Evolutionary conservation across 2,888 invertebrate genomes (phyloP), one percentile per base, ranked within the genome.

Genomic region (Lasius fuliginosus): DNA sequence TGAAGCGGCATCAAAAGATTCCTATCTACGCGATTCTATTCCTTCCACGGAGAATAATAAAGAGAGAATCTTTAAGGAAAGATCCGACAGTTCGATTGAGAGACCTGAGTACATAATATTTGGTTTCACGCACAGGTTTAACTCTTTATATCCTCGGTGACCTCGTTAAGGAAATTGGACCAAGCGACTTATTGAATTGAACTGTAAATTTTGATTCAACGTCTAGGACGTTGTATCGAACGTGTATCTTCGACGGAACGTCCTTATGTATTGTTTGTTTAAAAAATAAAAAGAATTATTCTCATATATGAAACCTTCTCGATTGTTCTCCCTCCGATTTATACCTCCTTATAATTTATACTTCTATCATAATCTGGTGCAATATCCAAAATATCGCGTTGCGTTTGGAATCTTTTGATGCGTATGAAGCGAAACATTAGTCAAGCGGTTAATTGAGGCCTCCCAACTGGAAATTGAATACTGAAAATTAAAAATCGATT

Each of bases 111-210:
- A 75, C 53, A 64, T 82, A 76, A 83, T 62, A 36, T 79, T 74
- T 68, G n/a, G 33, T 83, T 83, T 83, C 40, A 79, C 62, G 49
- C 49, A 69, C 83, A 79, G 83, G 79, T 83, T 58, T 83, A 83
- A 68, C 30, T 3, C 15, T 56, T 82, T 56, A 64, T 69, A 49
- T 60, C 62, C 18, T 49, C 30, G 83, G n/a, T 46, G 83, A 79
- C 79, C 11, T 64, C 82, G 9, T 76, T 77, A 77, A 46, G 62
- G 79, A 69, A 82, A 83, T 68, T 64, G 82, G 82, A 64, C 53
- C 53, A 42, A 62, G 40, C 62, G 40, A 64, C 9, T 81, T 71
- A 60, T 56, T n/a, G 68, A 23, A 49, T n/a, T 53, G 8, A n/a
- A 53, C n/a, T n/a, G n/a, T n/a, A n/a, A n/a, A n/a, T 53, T 53